These are phyloP conservation scores for Heteractis magnifica DNA, from an alignment of 92 coral and sea anemone genomes.

Conservation along the genomic window DNA sequence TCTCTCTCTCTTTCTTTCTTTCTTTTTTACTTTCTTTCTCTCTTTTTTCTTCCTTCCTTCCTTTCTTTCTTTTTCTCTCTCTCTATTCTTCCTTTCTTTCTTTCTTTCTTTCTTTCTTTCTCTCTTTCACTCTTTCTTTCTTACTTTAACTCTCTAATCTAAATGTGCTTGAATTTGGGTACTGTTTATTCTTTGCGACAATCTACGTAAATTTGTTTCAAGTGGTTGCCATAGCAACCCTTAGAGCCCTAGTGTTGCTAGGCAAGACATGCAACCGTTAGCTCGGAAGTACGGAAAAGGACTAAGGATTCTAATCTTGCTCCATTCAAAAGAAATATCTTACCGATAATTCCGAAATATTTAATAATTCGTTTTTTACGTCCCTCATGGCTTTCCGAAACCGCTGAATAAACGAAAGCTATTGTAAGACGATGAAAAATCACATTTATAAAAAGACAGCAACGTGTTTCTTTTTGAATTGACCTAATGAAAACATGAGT, in stretches of 20 bases:
- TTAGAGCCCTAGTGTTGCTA: neutral
- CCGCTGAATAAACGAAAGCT: neutral
- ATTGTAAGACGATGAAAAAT: neutral
- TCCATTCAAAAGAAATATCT: neutral
- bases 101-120: too few species aligned
- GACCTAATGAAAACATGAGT: neutral
- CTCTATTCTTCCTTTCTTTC: too few species aligned
- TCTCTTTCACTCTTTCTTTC: too few species aligned
- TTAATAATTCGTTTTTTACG: neutral
- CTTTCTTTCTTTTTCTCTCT: too few species aligned
- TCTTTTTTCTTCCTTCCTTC: too few species aligned
- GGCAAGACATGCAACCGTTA: neutral
- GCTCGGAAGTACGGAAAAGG: neutral
- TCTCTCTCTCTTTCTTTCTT: too few species aligned
- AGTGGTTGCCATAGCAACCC: neutral
- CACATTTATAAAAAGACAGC: neutral
- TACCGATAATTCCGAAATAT: too few species aligned
- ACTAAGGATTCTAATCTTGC: neutral
- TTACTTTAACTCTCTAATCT: too few species aligned
- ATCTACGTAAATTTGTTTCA: neutral
- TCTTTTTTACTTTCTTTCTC: too few species aligned
- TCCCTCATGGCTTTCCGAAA: too few species aligned
- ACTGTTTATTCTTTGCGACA: neutral
- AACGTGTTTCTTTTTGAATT: neutral
- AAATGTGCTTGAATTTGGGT: neutral